Percentiles rank a stretch among this genome's conserved stretches.
These are phyloP conservation scores for Liparis tanakae DNA, from an alignment of 2,797 vertebrate species.

Conservation along the genomic window DNA sequence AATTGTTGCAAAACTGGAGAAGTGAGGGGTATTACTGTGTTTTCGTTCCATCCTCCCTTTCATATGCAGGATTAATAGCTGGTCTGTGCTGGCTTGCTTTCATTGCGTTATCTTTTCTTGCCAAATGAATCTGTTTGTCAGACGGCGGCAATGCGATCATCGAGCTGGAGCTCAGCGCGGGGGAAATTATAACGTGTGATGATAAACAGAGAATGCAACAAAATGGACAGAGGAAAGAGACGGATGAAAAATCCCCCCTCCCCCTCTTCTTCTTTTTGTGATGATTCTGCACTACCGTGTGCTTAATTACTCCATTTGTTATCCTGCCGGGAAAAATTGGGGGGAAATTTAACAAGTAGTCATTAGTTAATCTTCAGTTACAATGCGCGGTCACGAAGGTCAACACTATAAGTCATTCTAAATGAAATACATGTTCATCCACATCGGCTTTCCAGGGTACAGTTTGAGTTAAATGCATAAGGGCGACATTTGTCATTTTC, in stretches of 20 bases:
- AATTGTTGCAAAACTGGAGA: constrained; percentile 1
- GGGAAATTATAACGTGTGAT: constrained; percentile 23
- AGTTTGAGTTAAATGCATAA: constrained; percentile 24
- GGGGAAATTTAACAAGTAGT: constrained; percentile 75
- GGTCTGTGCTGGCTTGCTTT: constrained; percentile 5
- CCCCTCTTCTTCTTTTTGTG: constrained; percentile 48
- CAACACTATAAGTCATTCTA: constrained; percentile 71
- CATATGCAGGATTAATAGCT: constrained; percentile 14
- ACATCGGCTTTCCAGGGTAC: constrained; percentile 42
- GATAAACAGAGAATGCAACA: constrained; percentile 19
- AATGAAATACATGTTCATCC: constrained; percentile 62
- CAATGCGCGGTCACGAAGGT: constrained; percentile 72
- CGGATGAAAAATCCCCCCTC: constrained; percentile 32
- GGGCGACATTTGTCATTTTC: constrained; percentile 64
- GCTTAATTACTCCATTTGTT: constrained; percentile 82
- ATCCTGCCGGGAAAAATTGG: constrained; percentile 66
- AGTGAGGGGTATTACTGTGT: neutral
- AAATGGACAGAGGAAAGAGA: constrained; percentile 43
- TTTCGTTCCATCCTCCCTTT: neutral
- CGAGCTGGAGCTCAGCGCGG: neutral
- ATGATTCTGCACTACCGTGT: constrained; percentile 68
- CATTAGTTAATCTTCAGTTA: constrained; percentile 80
- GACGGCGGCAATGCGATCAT: neutral
- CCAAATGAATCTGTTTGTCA: neutral
- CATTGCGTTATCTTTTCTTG: neutral